Conservation (phyloP, 1,140 invertebrate species). For the Macrosteles quadrilineatus region DNA sequence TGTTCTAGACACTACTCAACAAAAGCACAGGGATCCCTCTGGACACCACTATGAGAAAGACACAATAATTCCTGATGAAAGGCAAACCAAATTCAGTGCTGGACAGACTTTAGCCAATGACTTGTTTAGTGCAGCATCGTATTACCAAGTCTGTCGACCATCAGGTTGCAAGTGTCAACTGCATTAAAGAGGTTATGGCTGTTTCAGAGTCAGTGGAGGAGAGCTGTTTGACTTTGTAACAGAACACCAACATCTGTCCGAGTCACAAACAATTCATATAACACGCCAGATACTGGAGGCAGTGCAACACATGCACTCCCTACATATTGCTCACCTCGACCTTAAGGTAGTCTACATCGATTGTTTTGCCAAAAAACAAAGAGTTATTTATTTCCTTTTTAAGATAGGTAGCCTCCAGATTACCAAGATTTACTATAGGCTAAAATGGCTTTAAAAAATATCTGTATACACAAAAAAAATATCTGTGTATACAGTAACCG, state of each 20-base stretch:
- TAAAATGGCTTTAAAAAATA: too few species aligned
- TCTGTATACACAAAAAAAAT: too few species aligned
- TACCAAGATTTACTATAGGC: too few species aligned
- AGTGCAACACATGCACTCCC: conserved; percentile 81
- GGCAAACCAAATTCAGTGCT: background rate
- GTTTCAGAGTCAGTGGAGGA: conserved; percentile 76
- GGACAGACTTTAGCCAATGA: background rate
- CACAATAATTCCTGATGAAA: background rate
- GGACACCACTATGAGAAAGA: background rate
- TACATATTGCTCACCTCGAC: conserved; percentile 90
- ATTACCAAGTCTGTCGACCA: background rate
- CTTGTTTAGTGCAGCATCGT: too few species aligned
- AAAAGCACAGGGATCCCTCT: background rate
- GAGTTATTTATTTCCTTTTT: too few species aligned
- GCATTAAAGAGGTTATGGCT: background rate
- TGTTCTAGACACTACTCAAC: background rate
- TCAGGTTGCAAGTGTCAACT: background rate
- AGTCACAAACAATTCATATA: conserved; percentile 73
- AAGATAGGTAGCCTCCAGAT: too few species aligned
- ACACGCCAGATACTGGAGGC: conserved; percentile 87
- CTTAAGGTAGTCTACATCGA: conserved; percentile 66
- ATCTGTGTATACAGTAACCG: too few species aligned
- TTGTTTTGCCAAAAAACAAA: background rate
- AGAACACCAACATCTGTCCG: conserved; percentile 82
- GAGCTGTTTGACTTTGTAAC: conserved; percentile 90